Conservation (phyloP, 30 jellyfish, hydroid and myxozoan genomes). For the Cassiopea xamachana region DNA sequence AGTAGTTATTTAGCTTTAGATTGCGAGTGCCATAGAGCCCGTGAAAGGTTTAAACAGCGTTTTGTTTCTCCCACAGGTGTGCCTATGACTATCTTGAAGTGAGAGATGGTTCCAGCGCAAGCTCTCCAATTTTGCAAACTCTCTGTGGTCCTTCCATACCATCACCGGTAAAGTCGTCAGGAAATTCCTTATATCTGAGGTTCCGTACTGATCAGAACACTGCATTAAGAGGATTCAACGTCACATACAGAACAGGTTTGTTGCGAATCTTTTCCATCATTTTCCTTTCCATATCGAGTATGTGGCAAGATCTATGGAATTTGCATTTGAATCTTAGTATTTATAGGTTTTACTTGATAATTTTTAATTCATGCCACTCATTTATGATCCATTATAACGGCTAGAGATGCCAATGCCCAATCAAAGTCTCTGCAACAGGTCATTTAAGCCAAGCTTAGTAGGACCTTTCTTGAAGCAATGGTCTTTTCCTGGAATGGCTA, state of each 20-base stretch:
- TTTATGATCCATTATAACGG: no score
- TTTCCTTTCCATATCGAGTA: no score
- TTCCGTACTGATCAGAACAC: conserved; percentile 44
- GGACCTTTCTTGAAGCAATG: no score
- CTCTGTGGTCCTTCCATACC: conserved; percentile 63
- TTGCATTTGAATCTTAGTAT: neutral
- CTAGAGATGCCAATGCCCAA: no score
- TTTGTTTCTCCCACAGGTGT: conserved; percentile 32
- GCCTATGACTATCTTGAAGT: conserved; percentile 72
- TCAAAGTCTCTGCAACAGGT: no score
- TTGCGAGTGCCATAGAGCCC: no score
- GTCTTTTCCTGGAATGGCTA: no score
- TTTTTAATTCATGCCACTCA: no score
- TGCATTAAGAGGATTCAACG: conserved; percentile 74
- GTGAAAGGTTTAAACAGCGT: neutral
- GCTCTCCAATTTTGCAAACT: conserved; percentile 51
- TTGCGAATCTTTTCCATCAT: neutral
- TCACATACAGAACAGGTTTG: conserved; percentile 79
- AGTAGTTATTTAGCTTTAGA: no score
- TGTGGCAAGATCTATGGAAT: neutral
- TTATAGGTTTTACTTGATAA: no score
- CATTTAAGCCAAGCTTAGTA: no score
- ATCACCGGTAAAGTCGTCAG: conserved; percentile 56
- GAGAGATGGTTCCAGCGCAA: conserved; percentile 63
- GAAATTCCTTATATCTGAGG: conserved; percentile 67